A percentile compares a stretch with the other conserved stretches of the same genome.
These are phyloP conservation scores for Physocephala rufipes DNA, from an alignment of 2,888 invertebrate species.

Conservation along the genomic window DNA sequence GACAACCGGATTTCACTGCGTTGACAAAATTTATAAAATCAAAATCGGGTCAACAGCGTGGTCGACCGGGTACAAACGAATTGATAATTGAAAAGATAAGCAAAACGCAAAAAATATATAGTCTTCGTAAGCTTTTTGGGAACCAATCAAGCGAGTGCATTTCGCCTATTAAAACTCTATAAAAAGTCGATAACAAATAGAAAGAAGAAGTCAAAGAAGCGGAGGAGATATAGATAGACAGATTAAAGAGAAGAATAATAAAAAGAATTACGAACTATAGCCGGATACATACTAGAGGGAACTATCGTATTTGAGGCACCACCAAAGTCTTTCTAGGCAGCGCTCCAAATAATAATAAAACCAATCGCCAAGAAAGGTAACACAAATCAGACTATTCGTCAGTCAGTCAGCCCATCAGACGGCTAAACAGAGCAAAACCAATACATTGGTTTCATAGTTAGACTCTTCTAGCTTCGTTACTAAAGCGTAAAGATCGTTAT, in stretches of 20 bases:
- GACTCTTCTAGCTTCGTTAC: too few relatives aligned
- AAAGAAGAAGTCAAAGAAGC: neutral
- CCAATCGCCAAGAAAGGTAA: too few relatives aligned
- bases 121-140: neutral
- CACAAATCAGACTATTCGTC: too few relatives aligned
- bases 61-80: neutral
- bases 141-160: slow-evolving; percentile 5
- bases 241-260: neutral
- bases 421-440: too few relatives aligned
- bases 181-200: neutral
- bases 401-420: too few relatives aligned
- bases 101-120: neutral
- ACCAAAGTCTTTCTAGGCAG: too few relatives aligned
- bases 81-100: slow-evolving; percentile 19
- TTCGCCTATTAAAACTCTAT: neutral
- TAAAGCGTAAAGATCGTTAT: too few relatives aligned
- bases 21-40: slow-evolving; percentile 29
- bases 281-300: too few relatives aligned
- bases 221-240: neutral
- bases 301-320: too few relatives aligned
- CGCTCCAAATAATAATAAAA: too few relatives aligned
- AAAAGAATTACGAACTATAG: neutral
- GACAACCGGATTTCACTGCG: slow-evolving; percentile 12
- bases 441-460: too few relatives aligned
- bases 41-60: slow-evolving; percentile 27